phyloP scores from a whole-genome alignment of 2,797 vertebrate genomes.

The Esox lucius region DNA sequence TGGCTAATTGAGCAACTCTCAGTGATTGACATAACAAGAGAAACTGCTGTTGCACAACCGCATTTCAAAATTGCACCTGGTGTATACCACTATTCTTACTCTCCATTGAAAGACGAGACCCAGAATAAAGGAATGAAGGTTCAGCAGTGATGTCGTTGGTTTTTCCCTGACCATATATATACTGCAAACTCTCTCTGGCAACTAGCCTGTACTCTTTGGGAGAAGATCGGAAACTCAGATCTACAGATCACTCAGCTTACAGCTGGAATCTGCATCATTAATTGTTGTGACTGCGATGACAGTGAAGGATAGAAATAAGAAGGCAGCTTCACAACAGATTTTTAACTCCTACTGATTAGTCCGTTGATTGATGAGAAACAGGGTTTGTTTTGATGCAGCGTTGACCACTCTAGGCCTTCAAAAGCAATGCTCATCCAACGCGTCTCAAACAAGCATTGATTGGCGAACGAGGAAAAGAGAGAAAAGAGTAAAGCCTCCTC shows the following conservation, averaged over 20 bases:
- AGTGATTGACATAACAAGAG: too few species aligned
- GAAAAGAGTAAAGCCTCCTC: slow-evolving; percentile 27
- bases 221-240: background rate
- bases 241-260: background rate
- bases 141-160: too few species aligned
- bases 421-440: background rate
- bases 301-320: slow-evolving; percentile 24
- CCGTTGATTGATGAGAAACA: slow-evolving; percentile 42
- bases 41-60: too few species aligned
- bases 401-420: slow-evolving; percentile 29
- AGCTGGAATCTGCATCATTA: slow-evolving; percentile 13
- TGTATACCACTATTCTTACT: too few species aligned
- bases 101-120: too few species aligned
- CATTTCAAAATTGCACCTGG: too few species aligned
- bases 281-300: background rate
- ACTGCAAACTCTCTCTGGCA: background rate
- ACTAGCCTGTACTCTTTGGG: too few species aligned
- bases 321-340: background rate
- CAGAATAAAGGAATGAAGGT: too few species aligned
- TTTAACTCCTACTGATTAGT: slow-evolving; percentile 24
- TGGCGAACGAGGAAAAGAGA: slow-evolving; percentile 30
- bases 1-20: too few species aligned
- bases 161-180: background rate
- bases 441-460: slow-evolving; percentile 32
- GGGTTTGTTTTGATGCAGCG: slow-evolving; percentile 8